These are phyloP conservation scores for Asteroscopus sphinx DNA, from an alignment of 2,888 invertebrate genomes.

Conservation along the genomic window DNA sequence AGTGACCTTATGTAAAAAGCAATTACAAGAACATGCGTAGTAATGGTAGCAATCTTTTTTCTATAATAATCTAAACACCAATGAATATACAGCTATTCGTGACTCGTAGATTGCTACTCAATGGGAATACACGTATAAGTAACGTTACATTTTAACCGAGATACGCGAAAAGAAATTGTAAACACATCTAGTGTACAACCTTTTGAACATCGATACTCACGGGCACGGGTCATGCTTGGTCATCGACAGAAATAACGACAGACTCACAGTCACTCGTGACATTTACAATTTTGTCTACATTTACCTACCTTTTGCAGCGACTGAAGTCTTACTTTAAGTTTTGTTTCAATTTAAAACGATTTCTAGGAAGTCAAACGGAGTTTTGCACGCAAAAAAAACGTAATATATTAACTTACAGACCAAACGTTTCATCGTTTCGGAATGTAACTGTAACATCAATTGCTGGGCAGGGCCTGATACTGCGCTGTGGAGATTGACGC, in stretches of 20 bases:
- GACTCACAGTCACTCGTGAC: conserved; percentile 45
- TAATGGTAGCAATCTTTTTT: conserved; percentile 45
- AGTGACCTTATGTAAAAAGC: background rate
- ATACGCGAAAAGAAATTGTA: conserved; percentile 67
- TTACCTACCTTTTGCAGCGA: conserved; percentile 39
- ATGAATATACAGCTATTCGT: conserved; percentile 61
- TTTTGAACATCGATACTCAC: conserved; percentile 43
- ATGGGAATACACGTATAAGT: conserved; percentile 52
- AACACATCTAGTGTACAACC: conserved; percentile 51
- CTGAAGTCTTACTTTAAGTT: conserved; percentile 8
- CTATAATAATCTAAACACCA: conserved; percentile 48
- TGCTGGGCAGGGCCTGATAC: conserved; percentile 65
- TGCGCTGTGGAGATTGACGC: conserved; percentile 68
- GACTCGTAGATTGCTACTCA: conserved; percentile 51
- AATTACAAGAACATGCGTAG: conserved; percentile 15
- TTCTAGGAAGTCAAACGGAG: conserved; percentile 20
- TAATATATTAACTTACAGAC: conserved; percentile 25
- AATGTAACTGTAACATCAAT: conserved; percentile 77
- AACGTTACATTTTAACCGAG: conserved; percentile 66
- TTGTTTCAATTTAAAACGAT: conserved; percentile 23
- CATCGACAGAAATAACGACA: conserved; percentile 55
- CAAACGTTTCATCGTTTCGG: conserved; percentile 58
- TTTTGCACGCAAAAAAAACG: conserved; percentile 23
- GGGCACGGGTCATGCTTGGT: conserved; percentile 47
- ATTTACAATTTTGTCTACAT: conserved; percentile 56